phyloP scores from a whole-genome alignment of 35 echinoderm and acorn worm species.

The Apostichopus japonicus region DNA sequence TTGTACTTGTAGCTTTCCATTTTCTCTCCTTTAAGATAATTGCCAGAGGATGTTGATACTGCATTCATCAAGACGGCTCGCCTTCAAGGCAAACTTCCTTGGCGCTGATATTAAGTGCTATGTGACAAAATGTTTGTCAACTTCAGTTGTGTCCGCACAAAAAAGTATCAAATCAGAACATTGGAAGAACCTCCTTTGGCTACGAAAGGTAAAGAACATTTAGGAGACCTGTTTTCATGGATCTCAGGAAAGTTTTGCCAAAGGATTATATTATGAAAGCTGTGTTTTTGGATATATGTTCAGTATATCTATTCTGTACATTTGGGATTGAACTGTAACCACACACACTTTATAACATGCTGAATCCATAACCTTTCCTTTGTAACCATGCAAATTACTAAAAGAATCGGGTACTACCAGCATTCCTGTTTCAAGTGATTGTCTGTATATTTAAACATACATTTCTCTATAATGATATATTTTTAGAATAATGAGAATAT shows the following conservation, averaged over 20 bases:
- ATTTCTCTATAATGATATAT: too few species aligned
- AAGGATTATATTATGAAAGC: too few species aligned
- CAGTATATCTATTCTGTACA: too few species aligned
- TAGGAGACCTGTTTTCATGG: neutral
- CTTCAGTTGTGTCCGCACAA: neutral
- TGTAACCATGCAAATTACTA: too few species aligned
- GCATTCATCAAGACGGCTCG: neutral
- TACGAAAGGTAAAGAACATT: neutral
- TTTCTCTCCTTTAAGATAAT: neutral
- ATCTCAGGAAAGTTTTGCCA: too few species aligned
- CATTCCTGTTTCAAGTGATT: too few species aligned
- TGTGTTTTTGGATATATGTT: too few species aligned
- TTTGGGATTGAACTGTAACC: neutral
- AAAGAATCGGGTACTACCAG: too few species aligned
- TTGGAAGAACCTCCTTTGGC: neutral
- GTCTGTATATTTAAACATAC: too few species aligned
- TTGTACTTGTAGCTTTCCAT: too few species aligned
- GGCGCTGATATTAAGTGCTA: neutral
- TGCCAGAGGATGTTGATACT: neutral
- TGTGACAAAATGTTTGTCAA: neutral
- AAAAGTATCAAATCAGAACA: conserved; percentile 14
- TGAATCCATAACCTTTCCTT: too few species aligned
- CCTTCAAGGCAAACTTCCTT: neutral
- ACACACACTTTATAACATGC: neutral
- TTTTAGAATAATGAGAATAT: too few species aligned